Conservation (phyloP, 2,888 invertebrate genomes). For the Callinectes sapidus region DNA sequence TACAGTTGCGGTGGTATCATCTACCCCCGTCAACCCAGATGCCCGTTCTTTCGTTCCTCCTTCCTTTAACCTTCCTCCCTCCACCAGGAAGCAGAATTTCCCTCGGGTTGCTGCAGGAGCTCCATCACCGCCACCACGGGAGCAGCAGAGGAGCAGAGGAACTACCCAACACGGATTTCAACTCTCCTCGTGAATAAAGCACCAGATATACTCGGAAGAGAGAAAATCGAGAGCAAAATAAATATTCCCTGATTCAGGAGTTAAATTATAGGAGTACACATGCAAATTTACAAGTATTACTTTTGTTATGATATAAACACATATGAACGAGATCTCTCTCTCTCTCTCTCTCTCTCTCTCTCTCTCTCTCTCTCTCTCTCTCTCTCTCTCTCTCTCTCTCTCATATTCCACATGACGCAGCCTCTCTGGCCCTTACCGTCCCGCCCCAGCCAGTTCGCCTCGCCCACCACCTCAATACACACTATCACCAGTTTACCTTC, state of each 20-base stretch:
- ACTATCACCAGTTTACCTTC: not conserved
- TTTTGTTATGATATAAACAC: not conserved
- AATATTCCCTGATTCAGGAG: not conserved
- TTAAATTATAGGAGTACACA: not conserved
- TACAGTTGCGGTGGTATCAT: not conserved
- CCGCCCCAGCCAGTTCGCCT: not conserved
- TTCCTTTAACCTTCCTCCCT: not conserved
- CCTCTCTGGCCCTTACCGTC: not conserved
- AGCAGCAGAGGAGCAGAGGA: not conserved
- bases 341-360: not conserved
- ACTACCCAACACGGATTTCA: slow-evolving; percentile 17
- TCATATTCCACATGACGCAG: not conserved
- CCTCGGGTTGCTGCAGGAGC: not conserved
- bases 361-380: not conserved
- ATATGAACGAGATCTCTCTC: not conserved
- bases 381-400: not conserved
- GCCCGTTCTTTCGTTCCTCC: not conserved
- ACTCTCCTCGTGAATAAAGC: not conserved
- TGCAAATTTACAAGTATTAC: not conserved
- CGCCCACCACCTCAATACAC: not conserved
- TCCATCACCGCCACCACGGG: not conserved
- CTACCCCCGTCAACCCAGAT: not conserved
- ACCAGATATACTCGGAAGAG: not conserved
- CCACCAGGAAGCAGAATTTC: slow-evolving; percentile 7
- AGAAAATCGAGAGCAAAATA: not conserved